phyloP scores from a whole-genome alignment of 2,113 vertebrate genomes.

The Oophaga pumilio region DNA sequence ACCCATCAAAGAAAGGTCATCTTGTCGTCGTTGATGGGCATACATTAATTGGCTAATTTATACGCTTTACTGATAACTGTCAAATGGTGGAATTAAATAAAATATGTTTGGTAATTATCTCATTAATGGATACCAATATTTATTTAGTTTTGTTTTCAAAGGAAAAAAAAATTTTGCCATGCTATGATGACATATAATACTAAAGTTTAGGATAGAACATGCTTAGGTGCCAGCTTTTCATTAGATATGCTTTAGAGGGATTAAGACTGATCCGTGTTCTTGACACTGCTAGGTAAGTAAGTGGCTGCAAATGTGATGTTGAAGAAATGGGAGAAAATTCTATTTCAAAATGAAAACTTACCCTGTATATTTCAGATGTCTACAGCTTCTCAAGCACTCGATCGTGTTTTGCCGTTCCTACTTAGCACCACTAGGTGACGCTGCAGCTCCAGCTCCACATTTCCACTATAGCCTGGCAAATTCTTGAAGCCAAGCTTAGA shows the following conservation, averaged over 20 bases:
- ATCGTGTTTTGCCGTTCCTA: neutral
- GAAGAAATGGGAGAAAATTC: neutral
- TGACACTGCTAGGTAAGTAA: neutral
- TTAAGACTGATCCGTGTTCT: neutral
- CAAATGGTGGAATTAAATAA: too few species aligned
- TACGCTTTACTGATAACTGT: too few species aligned
- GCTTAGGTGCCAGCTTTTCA: neutral
- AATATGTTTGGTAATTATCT: too few species aligned
- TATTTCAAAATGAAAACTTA: neutral
- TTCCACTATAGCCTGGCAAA: neutral
- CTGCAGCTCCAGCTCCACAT: conserved; percentile 11
- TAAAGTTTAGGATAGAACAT: neutral
- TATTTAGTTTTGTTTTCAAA: neutral
- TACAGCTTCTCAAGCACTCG: neutral
- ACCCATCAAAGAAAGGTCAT: too few species aligned
- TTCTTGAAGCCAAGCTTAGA: neutral
- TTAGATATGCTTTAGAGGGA: neutral
- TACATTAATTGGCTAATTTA: too few species aligned
- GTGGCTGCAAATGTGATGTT: neutral
- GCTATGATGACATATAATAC: neutral
- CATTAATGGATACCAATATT: neutral
- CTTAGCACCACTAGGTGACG: conserved; percentile 21
- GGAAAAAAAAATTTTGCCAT: neutral
- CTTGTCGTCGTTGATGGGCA: too few species aligned
- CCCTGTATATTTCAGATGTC: neutral